Conservation (phyloP, 2,797 vertebrate genomes). For the Peromyscus attwateri region DNA sequence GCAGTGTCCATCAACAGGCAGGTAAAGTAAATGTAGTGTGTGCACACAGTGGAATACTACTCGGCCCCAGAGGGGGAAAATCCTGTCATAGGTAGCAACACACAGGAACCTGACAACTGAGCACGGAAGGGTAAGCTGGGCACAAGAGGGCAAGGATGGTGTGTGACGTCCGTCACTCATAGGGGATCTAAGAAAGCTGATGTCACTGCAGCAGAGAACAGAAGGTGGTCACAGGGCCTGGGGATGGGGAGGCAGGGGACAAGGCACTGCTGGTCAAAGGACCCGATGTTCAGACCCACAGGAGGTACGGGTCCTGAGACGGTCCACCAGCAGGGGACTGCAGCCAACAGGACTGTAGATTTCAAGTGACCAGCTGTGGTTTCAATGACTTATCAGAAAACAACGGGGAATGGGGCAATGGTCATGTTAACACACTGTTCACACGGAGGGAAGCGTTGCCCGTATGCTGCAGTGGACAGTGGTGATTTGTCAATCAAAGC, state of each 20-base stretch:
- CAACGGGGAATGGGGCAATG: not conserved
- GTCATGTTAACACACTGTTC: not conserved
- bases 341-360: not conserved
- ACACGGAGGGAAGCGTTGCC: not conserved
- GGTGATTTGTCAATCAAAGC: not conserved
- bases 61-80: not conserved
- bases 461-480: too few species aligned
- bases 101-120: not conserved
- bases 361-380: not conserved
- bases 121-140: not conserved
- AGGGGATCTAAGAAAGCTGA: not conserved
- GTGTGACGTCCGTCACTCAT: not conserved
- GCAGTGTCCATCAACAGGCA: not conserved
- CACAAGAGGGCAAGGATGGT: not conserved
- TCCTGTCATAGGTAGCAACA: not conserved
- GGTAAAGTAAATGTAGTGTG: not conserved
- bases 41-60: not conserved
- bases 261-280: not conserved
- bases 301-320: not conserved
- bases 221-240: not conserved
- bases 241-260: not conserved
- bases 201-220: not conserved
- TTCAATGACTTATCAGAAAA: not conserved
- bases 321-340: not conserved
- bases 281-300: not conserved